phyloP scores from a whole-genome alignment of 2,113 vertebrate genomes.

The pig (Sus scrofa) region T2T-Sscrofa CM000812.6:40457501-40458000 shows the following conservation, averaged over 20 bases:
- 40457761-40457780: neutral
- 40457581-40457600: neutral
- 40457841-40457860: neutral
- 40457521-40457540: neutral
- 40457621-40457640: neutral
- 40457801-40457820: neutral
- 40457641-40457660: neutral
- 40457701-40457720: neutral
- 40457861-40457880: neutral
- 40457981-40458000: neutral
- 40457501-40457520: neutral
- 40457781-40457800: neutral
- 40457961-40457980: neutral
- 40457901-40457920: neutral
- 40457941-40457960: neutral
- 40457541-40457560: neutral
- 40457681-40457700: neutral
- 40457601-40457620: neutral
- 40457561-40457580: neutral
- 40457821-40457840: neutral
- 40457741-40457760: neutral
- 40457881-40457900: neutral
- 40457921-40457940: neutral
- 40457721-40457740: neutral
- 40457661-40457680: neutral